A percentile compares a stretch with the other conserved stretches of the same genome.
Evolutionary conservation across 1,140 invertebrate genomes (phyloP).

Genomic region (Drosophila gunungcola): DNA sequence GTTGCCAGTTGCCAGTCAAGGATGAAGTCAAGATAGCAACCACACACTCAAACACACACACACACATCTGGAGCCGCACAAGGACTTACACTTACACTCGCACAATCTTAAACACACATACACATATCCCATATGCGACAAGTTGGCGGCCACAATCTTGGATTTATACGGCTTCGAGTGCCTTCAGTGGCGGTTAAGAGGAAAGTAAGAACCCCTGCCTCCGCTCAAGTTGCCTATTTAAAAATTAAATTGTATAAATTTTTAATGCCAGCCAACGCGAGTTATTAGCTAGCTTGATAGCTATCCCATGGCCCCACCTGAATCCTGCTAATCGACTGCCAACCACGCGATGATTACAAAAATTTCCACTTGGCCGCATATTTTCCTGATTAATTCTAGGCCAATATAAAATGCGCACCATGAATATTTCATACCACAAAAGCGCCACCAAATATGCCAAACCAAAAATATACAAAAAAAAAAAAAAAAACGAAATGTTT

Average conservation of each 20-base stretch:
- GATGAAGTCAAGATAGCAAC: constrained; percentile 76
- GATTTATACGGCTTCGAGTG: constrained; percentile 80
- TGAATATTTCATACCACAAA: constrained; percentile 66
- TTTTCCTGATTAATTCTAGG: constrained; percentile 74
- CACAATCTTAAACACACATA: neutral
- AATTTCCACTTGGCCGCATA: constrained; percentile 71
- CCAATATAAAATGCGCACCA: constrained; percentile 29
- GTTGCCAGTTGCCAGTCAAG: constrained; percentile 54
- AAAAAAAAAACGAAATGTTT: constrained; percentile 16
- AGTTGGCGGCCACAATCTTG: constrained; percentile 80
- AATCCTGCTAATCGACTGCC: constrained; percentile 59
- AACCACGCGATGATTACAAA: constrained; percentile 62
- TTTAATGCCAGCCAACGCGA: constrained; percentile 63
- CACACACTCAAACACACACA: constrained; percentile 43
- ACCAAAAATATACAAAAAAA: constrained; percentile 9
- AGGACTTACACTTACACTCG: constrained; percentile 7
- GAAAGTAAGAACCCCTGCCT: neutral
- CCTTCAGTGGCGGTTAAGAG: constrained; percentile 45
- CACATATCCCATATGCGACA: constrained; percentile 65
- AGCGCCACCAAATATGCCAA: neutral
- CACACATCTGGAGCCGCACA: constrained; percentile 9
- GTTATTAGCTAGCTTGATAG: constrained; percentile 63
- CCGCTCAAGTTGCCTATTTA: constrained; percentile 54
- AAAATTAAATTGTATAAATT: constrained; percentile 79
- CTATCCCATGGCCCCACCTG: constrained; percentile 7